Base-by-base conservation (phyloP, 2,888 invertebrate species). In the Protophormia terraenovae region DNA sequence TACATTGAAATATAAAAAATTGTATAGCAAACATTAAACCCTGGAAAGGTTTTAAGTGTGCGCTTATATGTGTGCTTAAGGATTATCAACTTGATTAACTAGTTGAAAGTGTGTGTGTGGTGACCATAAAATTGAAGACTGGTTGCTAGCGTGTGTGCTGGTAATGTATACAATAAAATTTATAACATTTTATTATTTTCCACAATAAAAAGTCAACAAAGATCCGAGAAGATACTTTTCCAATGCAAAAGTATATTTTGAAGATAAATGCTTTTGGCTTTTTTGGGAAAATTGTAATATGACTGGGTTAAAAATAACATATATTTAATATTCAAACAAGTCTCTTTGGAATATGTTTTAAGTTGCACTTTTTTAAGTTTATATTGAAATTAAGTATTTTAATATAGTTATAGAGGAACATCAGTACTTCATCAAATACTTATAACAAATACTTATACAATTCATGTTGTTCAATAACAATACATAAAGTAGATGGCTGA, bases 141-240 rank as follows among this genome's bases (percentile, higher is more conserved):
- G 53, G 53, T 76, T 62, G 58, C 64, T 82, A 76, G 55, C 60
- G 72, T 41, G 24, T 38, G 4, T 19, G 79, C 80, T 84, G 79
- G 84, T 84, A 76, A 84, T 80, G 80, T 84, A 84, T 84, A 71
- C 6, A 55, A 50, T 62, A 55, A 67, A 12, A 45, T 32, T 55
- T 78, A 45, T 58, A n/a, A 10, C 5, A 73, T 58, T 60, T 29
- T 32, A 16, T 24, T 8, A 22, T 47, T 50, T 62, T 76, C 8
- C 45, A 24, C 0, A 19, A 24, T 7, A 50, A 38, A n/a, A n/a
- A 35, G 8, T 29, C 19, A 16, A 10, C 19, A 35, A 29, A n/a
- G n/a, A 67, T 35, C 47, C 14, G 16, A 47, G 38, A 69, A 16
- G 29, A 27, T 41, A 29, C 60, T 69, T 60, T 32, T 50, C 14